Evolutionary conservation across 2,888 invertebrate genomes (phyloP), one percentile per base, ranked within the genome.

Genomic region (Macrosiphum euphorbiae): DNA sequence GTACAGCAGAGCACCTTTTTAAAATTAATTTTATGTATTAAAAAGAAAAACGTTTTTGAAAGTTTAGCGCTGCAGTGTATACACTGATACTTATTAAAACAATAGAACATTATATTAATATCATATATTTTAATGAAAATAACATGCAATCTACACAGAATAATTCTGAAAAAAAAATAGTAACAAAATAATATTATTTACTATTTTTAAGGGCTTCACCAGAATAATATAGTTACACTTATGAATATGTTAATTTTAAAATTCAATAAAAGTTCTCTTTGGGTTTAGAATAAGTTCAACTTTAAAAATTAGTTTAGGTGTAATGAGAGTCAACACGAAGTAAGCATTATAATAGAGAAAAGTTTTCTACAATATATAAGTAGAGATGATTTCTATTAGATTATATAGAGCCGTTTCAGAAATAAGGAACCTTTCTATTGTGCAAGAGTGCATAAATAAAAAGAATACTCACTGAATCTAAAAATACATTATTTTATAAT

Each of bases 221-320:
- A 28, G 86, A 44, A n/a, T 44, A 47, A 44, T n/a, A 55, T 55
- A 78, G 35, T 78, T 78, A 7, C 16, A 44, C n/a, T 86, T 88
- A 88, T 55, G 35, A 52, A 35, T 52, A 55, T 88, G 35, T 35
- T 78, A 78, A 44, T 55, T 88, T 55, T 58, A 58, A 44, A 58
- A 88, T 28, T 55, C 11, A 41, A 47, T 44, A 35, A 47, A 47
- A 58, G 47, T 35, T 91, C 3, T n/a, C 35, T 55, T 13, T 10
- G 44, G 47, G n/a, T 47, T 0, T 1, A 28, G 47, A 26, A 61
- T 16, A 87, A 67, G 61, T 61, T 50, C 13, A 92, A 86, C 47
- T 91, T 86, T 61, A 44, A 58, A 58, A 86, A 91, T 41, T 92
- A 35, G 86, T 92, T 61, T 92, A 61, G 20, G 35, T 78, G 35